phyloP scores from a whole-genome alignment of 2,888 invertebrate species.

The Onchidella celtica region DNA sequence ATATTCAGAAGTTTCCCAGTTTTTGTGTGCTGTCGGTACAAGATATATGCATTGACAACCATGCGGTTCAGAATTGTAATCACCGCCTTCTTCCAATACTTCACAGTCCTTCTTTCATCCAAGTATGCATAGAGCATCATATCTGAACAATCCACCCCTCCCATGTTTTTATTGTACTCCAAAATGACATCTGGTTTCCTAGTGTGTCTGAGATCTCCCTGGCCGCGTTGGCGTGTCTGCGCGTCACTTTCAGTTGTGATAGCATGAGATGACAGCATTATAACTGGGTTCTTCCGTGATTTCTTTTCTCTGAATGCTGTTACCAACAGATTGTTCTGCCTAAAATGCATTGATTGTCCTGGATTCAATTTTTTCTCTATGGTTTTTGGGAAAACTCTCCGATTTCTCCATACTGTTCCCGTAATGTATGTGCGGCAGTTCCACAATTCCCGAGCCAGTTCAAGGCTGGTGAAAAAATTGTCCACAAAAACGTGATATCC shows the following conservation, averaged over 20 bases:
- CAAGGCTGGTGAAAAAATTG: constrained; percentile 4
- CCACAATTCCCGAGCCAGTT: background rate
- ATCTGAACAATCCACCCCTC: constrained; percentile 16
- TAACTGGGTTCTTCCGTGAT: constrained; percentile 3
- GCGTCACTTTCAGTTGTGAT: background rate
- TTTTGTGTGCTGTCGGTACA: no score
- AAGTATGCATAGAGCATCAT: constrained; percentile 29
- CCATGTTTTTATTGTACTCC: background rate
- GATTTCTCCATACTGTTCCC: background rate
- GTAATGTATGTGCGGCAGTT: background rate
- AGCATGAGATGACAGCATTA: background rate
- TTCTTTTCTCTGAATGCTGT: constrained; percentile 18
- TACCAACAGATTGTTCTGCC: background rate
- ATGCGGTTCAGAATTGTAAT: background rate
- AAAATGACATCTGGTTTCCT: background rate
- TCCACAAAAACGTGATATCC: constrained; percentile 10
- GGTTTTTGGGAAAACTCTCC: background rate
- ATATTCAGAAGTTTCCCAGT: no score
- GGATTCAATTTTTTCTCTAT: background rate
- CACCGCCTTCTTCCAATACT: constrained; percentile 7
- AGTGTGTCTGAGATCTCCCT: background rate
- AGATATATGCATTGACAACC: background rate
- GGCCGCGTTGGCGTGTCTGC: background rate
- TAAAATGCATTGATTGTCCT: background rate
- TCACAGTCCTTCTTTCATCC: constrained; percentile 22